These are phyloP conservation scores for Callyntrura sp. DNA, from an alignment of 2,888 invertebrate species.

Conservation along the genomic window DNA sequence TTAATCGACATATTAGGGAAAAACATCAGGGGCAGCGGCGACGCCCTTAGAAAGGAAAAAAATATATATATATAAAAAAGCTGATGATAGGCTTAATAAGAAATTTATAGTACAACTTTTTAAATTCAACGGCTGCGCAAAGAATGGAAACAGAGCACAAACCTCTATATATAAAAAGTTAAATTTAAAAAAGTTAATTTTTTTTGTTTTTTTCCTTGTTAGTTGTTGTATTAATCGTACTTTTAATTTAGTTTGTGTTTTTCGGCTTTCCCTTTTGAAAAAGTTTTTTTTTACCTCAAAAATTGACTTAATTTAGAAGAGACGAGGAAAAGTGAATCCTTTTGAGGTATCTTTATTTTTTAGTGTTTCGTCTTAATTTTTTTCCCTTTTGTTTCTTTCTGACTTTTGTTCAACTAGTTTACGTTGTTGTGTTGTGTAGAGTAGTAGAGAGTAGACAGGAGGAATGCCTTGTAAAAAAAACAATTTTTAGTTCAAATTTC, in stretches of 20 bases:
- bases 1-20: constrained; percentile 77
- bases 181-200: constrained; percentile 15
- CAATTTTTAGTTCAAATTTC: constrained; percentile 13
- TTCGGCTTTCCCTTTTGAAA: background rate
- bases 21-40: constrained; percentile 73
- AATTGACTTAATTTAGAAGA: no score
- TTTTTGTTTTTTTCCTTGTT: constrained; percentile 2
- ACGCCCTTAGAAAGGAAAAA: background rate
- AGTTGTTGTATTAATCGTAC: background rate
- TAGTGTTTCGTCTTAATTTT: background rate
- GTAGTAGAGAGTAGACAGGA: no score
- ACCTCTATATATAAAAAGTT: background rate
- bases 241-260: background rate
- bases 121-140: background rate
- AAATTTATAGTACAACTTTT: constrained; percentile 46
- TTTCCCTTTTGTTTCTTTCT: constrained; percentile 1
- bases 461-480: background rate
- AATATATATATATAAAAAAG: no score
- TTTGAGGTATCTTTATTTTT: background rate
- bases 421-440: no score
- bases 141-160: constrained; percentile 20
- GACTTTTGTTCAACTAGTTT: constrained; percentile 26
- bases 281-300: no score
- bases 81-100: background rate
- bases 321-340: no score